Evolutionary conservation across 2,888 invertebrate genomes (phyloP).

Genomic region (Amblyjoppa fuscipennis): DNA sequence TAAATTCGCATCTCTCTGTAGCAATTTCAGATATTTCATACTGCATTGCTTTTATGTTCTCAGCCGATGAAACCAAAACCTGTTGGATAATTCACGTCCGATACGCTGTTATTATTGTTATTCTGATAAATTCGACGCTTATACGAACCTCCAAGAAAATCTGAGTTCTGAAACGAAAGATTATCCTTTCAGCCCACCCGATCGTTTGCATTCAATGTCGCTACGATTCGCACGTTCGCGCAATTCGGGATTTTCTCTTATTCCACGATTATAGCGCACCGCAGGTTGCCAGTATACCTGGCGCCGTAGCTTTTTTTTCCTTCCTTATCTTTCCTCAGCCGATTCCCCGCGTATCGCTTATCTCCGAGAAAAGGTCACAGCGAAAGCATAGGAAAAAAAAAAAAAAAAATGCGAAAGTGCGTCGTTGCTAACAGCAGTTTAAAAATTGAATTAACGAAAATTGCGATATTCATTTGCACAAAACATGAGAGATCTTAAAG

Average conservation of each 20-base stretch:
- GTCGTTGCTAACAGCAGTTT: slow-evolving; percentile 12
- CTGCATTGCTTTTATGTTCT: neutral
- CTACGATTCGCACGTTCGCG: slow-evolving; percentile 21
- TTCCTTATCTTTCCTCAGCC: neutral
- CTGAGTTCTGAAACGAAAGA: neutral
- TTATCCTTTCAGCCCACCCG: neutral
- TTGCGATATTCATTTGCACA: slow-evolving; percentile 26
- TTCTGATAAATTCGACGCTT: too few relatives aligned
- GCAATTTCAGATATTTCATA: neutral
- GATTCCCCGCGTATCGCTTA: neutral
- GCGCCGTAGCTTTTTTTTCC: slow-evolving; percentile 4
- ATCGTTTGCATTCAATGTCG: slow-evolving; percentile 19
- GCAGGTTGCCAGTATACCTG: slow-evolving; percentile 24
- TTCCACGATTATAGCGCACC: slow-evolving; percentile 37
- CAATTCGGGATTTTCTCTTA: slow-evolving; percentile 27
- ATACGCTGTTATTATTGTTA: too few relatives aligned
- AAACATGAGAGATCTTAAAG: slow-evolving; percentile 41
- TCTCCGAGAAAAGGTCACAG: slow-evolving; percentile 7
- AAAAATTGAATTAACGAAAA: neutral
- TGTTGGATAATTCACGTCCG: neutral
- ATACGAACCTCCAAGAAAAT: neutral
- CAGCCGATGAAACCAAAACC: neutral
- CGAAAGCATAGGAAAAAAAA: neutral
- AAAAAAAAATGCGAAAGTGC: neutral
- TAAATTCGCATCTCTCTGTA: neutral